phyloP scores from a whole-genome alignment of 1,140 invertebrate species.

The Homalodisca vitripennis region DNA sequence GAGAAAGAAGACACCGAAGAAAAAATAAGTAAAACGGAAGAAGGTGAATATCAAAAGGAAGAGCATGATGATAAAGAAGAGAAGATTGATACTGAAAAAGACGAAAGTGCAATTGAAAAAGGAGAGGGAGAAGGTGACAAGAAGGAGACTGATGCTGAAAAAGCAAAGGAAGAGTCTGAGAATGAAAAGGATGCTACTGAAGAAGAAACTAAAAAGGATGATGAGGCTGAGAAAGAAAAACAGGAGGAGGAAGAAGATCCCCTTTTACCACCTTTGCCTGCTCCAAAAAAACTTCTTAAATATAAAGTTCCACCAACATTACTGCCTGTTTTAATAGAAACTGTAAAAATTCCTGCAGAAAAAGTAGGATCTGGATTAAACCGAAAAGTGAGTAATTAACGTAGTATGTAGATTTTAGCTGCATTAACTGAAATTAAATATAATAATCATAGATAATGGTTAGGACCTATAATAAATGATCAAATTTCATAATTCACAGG shows the following conservation, averaged over 20 bases:
- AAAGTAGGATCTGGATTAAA: conserved; percentile 62
- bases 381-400: conserved; percentile 54
- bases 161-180: conserved; percentile 22
- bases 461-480: too few relatives aligned
- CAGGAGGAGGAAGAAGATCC: conserved; percentile 14
- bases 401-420: too few relatives aligned
- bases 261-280: conserved; percentile 41
- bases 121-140: conserved; percentile 13
- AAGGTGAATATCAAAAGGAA: conserved; percentile 42
- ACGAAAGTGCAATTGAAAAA: conserved; percentile 3
- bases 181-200: conserved; percentile 20
- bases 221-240: neutral
- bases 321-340: conserved; percentile 44
- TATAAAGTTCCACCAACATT: conserved; percentile 43
- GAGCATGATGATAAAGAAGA: neutral
- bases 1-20: conserved; percentile 18
- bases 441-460: too few relatives aligned
- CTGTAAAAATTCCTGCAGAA: conserved; percentile 56
- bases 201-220: conserved; percentile 4
- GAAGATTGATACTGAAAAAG: conserved; percentile 20
- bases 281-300: conserved; percentile 44
- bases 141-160: neutral
- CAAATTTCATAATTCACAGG: too few relatives aligned
- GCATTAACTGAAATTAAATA: too few relatives aligned
- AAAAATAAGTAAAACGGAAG: too few relatives aligned